Evolutionary conservation across 2,797 vertebrate species (phyloP).

Genomic region (Astyanax mexicanus): DNA sequence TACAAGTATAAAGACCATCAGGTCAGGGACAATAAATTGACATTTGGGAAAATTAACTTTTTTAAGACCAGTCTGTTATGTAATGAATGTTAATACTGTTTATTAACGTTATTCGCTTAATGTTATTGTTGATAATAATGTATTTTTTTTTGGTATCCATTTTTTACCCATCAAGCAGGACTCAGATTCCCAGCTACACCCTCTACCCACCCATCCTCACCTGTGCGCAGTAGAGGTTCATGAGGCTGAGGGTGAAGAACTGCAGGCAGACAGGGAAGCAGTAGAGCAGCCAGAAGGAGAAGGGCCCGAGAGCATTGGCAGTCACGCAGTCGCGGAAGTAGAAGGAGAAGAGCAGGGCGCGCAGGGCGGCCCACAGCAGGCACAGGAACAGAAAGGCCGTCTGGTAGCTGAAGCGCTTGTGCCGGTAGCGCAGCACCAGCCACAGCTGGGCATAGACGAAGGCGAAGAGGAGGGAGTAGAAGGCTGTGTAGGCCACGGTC

Average conservation of each 20-base stretch:
- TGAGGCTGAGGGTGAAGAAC: constrained; percentile 96
- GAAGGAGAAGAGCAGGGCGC: constrained; percentile 95
- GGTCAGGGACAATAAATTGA: too few species aligned
- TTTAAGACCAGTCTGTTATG: too few species aligned
- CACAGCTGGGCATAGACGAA: constrained; percentile 94
- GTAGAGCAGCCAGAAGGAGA: constrained; percentile 97
- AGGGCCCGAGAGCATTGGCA: constrained; percentile 89
- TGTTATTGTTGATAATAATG: too few species aligned
- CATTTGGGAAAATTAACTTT: too few species aligned
- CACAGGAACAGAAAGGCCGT: constrained; percentile 96
- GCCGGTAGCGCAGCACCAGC: constrained; percentile 92
- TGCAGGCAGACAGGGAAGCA: constrained; percentile 97
- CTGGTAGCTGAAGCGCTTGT: constrained; percentile 96
- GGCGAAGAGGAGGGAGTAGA: constrained; percentile 92
- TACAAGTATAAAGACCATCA: too few species aligned
- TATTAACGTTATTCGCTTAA: too few species aligned
- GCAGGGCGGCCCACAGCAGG: constrained; percentile 93
- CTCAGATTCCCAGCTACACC: constrained; percentile 13
- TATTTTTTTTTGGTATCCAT: too few species aligned
- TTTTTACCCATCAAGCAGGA: too few species aligned
- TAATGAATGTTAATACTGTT: too few species aligned
- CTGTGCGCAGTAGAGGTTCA: constrained; percentile 97
- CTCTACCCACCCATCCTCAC: constrained; percentile 70
- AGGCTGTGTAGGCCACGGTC: constrained; percentile 90
- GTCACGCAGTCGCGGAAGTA: constrained; percentile 93